Conservation (phyloP, 2,113 vertebrate genomes). For the Emberiza fucata region DNA sequence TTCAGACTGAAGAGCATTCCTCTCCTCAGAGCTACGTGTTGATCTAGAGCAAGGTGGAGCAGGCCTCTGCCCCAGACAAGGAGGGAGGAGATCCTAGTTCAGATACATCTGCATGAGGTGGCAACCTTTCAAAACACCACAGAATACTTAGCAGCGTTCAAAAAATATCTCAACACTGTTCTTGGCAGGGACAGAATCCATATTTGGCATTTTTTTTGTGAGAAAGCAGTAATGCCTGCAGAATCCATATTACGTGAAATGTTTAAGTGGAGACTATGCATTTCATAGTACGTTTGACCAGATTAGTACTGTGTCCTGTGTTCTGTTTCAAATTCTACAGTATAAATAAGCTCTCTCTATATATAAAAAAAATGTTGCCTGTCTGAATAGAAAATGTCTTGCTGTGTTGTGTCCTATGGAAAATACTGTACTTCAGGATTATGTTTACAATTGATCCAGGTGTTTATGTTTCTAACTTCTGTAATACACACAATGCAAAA, state of each 20-base stretch:
- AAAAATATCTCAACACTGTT: constrained; percentile 73
- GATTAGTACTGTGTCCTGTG: constrained; percentile 86
- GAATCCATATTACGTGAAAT: constrained; percentile 66
- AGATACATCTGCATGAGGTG: constrained; percentile 85
- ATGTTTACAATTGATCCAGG: constrained; percentile 88
- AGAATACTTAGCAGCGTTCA: constrained; percentile 64
- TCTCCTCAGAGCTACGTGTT: constrained; percentile 81
- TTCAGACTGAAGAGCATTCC: constrained; percentile 77
- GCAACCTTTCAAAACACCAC: constrained; percentile 74
- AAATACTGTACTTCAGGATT: constrained; percentile 86
- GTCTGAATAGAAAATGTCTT: constrained; percentile 85
- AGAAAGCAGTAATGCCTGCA: constrained; percentile 75
- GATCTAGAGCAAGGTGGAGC: constrained; percentile 84
- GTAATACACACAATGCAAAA: constrained; percentile 81
- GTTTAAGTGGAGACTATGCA: constrained; percentile 85
- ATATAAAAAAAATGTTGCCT: constrained; percentile 79
- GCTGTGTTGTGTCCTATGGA: constrained; percentile 83
- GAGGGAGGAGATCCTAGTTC: constrained; percentile 35
- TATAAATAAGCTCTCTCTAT: constrained; percentile 92
- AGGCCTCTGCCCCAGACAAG: constrained; percentile 68
- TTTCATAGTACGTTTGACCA: constrained; percentile 85
- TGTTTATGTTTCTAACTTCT: constrained; percentile 83
- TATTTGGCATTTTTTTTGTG: constrained; percentile 69
- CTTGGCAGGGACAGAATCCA: constrained; percentile 77
- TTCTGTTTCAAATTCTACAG: constrained; percentile 88